Base-by-base conservation (phyloP, 2,113 vertebrate species). In the Clupea harengus region DNA sequence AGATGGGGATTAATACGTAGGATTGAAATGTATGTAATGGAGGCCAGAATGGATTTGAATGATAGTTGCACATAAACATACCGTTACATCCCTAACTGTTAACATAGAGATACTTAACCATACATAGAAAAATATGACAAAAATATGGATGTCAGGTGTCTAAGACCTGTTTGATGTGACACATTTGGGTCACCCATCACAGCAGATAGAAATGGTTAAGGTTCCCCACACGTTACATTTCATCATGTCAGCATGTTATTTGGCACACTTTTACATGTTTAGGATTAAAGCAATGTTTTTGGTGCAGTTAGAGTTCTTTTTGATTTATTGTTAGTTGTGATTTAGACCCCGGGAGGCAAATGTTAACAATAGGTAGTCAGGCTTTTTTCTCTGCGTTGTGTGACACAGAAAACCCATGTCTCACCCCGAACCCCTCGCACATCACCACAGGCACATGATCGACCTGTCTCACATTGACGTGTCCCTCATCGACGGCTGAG, bases 391-490 rank as follows among this genome's bases (percentile, higher is more conserved):
- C 18, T 60, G 54, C 22, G 54, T 60, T 13, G 64, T 87, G 45
- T 87, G 25, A 67, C 80, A 22, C 45, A 83, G n/a, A 18, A 50
- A n/a, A 13, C n/a, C 25, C 32, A 3, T 32, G 45, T 50, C 84
- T 85, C 67, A 85, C 44, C 11, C 3, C 15, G 28, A 39, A 80
- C 49, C 47, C 45, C 45, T 72, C 39, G 50, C 39, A 78, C 47
- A 85, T 88, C 85, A 83, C 25, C 72, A 67, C 95, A 99, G 98
- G 96, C 98, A 99, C 92, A 99, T 99, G 98, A 96, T 99, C 94
- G 98, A 99, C 93, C 93, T 99, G 93, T 99, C 98, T 90, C 98
- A 99, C 95, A 99, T 99, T 90, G 98, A 99, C 1, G 98, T 99
- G 94, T 96, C 97, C 17, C 95, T 99, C 92, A 96, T 98, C 78